Evolutionary conservation across 2,888 invertebrate species (phyloP).

Genomic region (Myopa tessellatipennis): DNA sequence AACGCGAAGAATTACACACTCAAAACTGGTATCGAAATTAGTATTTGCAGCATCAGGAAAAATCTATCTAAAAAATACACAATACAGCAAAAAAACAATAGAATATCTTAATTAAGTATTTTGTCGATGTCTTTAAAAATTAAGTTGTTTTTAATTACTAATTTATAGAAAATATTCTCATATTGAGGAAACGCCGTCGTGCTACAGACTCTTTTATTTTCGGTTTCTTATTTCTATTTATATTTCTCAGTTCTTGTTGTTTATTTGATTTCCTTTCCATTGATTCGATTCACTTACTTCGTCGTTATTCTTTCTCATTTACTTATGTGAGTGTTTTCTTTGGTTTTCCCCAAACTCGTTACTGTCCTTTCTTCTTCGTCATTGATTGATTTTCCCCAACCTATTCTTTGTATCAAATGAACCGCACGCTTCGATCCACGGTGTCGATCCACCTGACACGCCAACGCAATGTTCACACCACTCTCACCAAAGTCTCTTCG

Average conservation of each 20-base stretch:
- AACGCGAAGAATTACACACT: slow-evolving; percentile 15
- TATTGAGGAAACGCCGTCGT: background rate
- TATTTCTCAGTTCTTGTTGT: slow-evolving; percentile 8
- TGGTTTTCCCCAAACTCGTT: slow-evolving; percentile 42
- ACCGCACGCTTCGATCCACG: slow-evolving; percentile 64
- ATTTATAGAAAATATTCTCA: slow-evolving; percentile 37
- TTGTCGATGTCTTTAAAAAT: slow-evolving; percentile 9
- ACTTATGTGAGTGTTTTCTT: too few relatives aligned
- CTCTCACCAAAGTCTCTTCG: slow-evolving; percentile 16
- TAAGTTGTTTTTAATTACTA: slow-evolving; percentile 40
- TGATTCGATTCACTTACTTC: slow-evolving; percentile 24
- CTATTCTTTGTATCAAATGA: slow-evolving; percentile 48
- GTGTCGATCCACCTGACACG: slow-evolving; percentile 55
- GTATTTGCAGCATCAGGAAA: background rate
- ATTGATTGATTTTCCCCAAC: too few relatives aligned
- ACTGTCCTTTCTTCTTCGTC: background rate
- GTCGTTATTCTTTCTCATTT: too few relatives aligned
- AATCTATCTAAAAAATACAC: background rate
- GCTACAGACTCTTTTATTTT: slow-evolving; percentile 31
- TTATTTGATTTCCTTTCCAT: slow-evolving; percentile 32
- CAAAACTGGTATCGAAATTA: background rate
- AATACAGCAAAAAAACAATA: background rate
- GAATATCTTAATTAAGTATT: background rate
- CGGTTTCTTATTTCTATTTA: slow-evolving; percentile 42
- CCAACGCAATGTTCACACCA: slow-evolving; percentile 31